A percentile compares a stretch with the other conserved stretches of the same genome.
Evolutionary conservation across 1,140 invertebrate genomes (phyloP).

Genomic region (Halyomorpha halys): DNA sequence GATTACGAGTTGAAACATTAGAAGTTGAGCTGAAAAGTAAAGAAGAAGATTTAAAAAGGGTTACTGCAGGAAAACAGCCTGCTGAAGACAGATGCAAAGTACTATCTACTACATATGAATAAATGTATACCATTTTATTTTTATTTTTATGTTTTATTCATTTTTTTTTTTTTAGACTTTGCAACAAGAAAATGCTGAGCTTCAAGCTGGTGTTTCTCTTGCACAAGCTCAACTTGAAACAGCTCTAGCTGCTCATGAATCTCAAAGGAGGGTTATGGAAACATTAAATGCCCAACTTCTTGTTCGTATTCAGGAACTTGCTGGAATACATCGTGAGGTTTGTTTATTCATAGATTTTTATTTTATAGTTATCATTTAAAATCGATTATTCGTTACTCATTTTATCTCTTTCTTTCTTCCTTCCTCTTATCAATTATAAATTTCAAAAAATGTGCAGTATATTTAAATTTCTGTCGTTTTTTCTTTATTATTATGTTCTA

Average conservation of each 20-base stretch:
- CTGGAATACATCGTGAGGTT: slow-evolving; percentile 73
- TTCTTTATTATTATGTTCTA: too few relatives aligned
- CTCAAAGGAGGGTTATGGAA: slow-evolving; percentile 71
- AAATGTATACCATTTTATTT: background rate
- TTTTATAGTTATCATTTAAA: too few relatives aligned
- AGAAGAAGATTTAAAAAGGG: slow-evolving; percentile 59
- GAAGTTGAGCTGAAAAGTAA: slow-evolving; percentile 65
- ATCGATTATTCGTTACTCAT: too few relatives aligned
- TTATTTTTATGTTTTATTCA: too few relatives aligned
- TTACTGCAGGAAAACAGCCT: slow-evolving; percentile 30
- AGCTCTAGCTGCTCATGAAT: slow-evolving; percentile 66
- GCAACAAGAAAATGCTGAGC: slow-evolving; percentile 61
- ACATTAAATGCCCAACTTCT: slow-evolving; percentile 74
- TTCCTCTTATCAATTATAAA: too few relatives aligned
- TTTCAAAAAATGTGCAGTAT: background rate
- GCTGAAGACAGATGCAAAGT: slow-evolving; percentile 34
- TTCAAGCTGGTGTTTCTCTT: slow-evolving; percentile 57
- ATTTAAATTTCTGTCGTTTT: background rate
- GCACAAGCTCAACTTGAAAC: slow-evolving; percentile 76
- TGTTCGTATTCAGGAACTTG: slow-evolving; percentile 73
- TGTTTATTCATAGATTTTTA: slow-evolving; percentile 33
- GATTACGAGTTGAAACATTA: slow-evolving; percentile 61
- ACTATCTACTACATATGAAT: background rate
- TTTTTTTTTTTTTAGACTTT: slow-evolving; percentile 38
- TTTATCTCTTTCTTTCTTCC: too few relatives aligned